Conservation (phyloP, 2,113 vertebrate genomes). For the Ivindomyrus marchei region DNA sequence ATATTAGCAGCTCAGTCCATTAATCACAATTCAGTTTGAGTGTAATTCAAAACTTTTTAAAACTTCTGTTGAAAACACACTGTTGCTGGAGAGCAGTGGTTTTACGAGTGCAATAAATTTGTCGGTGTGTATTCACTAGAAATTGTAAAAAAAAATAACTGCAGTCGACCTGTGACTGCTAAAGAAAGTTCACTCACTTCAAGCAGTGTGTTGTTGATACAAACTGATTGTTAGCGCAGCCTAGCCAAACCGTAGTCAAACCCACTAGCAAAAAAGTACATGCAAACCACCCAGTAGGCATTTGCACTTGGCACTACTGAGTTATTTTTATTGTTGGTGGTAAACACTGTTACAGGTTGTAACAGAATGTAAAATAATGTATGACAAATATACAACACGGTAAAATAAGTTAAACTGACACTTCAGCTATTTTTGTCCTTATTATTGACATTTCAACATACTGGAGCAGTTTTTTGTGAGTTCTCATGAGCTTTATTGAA, state of each 20-base stretch:
- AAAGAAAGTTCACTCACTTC: not conserved
- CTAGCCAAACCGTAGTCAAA: not conserved
- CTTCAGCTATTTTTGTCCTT: not conserved
- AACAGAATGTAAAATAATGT: not conserved
- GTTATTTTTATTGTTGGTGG: not conserved
- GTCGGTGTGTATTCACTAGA: conserved; percentile 4
- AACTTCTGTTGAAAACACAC: not conserved
- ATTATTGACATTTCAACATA: not conserved
- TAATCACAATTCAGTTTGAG: conserved; percentile 14
- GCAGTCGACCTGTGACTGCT: not conserved
- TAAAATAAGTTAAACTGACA: not conserved
- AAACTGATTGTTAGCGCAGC: not conserved
- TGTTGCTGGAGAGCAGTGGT: not conserved
- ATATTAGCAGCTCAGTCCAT: conserved; percentile 13
- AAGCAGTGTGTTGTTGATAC: not conserved
- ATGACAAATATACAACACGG: not conserved
- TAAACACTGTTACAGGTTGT: not conserved
- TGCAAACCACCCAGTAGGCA: not conserved
- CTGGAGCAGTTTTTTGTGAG: not conserved
- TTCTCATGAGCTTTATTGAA: not conserved
- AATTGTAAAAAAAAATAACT: not conserved
- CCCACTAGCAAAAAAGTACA: not conserved
- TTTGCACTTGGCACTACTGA: not conserved
- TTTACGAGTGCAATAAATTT: conserved; percentile 16
- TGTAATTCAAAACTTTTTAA: conserved; percentile 13